These are phyloP conservation scores for Stictonetta naevosa DNA, from an alignment of 2,113 vertebrate genomes.

Conservation along the genomic window DNA sequence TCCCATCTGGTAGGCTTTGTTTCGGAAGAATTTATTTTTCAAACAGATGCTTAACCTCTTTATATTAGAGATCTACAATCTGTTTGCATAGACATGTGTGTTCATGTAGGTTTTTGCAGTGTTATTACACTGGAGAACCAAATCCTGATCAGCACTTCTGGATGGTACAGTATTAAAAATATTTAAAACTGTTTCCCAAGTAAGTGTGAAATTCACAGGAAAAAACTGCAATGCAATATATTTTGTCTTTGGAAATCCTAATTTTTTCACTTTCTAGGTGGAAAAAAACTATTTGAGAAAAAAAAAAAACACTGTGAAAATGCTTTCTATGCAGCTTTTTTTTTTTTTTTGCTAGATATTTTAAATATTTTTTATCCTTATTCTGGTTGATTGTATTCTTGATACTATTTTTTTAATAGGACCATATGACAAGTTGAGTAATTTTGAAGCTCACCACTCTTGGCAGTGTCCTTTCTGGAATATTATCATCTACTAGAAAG, in stretches of 20 bases:
- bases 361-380: conserved; percentile 15
- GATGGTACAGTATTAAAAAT: conserved; percentile 61
- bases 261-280: neutral
- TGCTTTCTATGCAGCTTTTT: conserved; percentile 43
- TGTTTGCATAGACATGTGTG: neutral
- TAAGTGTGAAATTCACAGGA: conserved; percentile 34
- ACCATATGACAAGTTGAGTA: neutral
- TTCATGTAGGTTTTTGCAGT: neutral
- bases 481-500: neutral
- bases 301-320: conserved; percentile 30
- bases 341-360: conserved; percentile 28
- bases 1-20: conserved; percentile 45
- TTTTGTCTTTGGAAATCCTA: conserved; percentile 14
- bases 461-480: neutral
- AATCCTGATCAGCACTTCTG: neutral
- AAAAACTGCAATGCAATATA: conserved; percentile 28
- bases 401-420: neutral
- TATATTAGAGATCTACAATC: neutral
- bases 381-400: conserved; percentile 10
- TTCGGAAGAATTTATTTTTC: conserved; percentile 22
- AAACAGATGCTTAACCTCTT: conserved; percentile 4
- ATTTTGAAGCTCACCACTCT: neutral
- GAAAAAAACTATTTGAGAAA: neutral
- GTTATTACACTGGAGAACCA: neutral
- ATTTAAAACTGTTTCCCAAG: neutral